These are phyloP conservation scores for Drosophila paulistorum DNA, from an alignment of 1,140 invertebrate genomes.

Conservation along the genomic window DNA sequence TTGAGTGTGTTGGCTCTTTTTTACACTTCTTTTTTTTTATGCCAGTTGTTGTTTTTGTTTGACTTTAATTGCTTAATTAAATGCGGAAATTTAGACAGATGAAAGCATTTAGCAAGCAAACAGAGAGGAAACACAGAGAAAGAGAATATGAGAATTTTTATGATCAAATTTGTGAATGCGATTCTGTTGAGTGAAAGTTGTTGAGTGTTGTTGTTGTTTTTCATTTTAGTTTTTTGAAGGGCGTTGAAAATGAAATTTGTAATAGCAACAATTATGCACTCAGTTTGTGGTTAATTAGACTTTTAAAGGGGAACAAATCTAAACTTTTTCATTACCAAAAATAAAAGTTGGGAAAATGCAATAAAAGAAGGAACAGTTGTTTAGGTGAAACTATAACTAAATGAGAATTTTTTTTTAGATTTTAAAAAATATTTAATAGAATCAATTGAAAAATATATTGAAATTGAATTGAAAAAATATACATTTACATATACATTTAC, in stretches of 20 bases:
- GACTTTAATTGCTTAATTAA: conserved; percentile 53
- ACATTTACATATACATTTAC: too few relatives aligned
- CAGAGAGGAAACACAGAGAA: neutral
- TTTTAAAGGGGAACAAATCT: neutral
- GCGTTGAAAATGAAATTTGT: conserved; percentile 44
- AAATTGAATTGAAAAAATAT: too few relatives aligned
- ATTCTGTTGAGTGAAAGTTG: conserved; percentile 30
- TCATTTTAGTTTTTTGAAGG: conserved; percentile 23
- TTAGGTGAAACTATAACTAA: too few relatives aligned
- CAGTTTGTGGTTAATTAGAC: neutral
- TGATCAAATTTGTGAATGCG: conserved; percentile 13
- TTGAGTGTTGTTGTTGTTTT: neutral
- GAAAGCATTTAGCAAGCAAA: conserved; percentile 19
- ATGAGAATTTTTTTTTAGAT: too few relatives aligned
- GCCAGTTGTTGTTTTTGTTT: conserved; percentile 17
- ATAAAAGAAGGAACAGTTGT: too few relatives aligned
- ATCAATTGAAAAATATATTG: too few relatives aligned
- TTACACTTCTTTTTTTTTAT: conserved; percentile 18
- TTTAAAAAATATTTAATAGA: too few relatives aligned
- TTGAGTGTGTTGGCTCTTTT: conserved; percentile 1
- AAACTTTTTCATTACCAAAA: neutral
- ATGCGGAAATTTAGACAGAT: conserved; percentile 49
- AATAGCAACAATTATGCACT: conserved; percentile 1
- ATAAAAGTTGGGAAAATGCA: neutral
- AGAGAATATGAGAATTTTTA: conserved; percentile 39